phyloP scores from a whole-genome alignment of 2,888 invertebrate genomes.

The Luperina nickerlii region DNA sequence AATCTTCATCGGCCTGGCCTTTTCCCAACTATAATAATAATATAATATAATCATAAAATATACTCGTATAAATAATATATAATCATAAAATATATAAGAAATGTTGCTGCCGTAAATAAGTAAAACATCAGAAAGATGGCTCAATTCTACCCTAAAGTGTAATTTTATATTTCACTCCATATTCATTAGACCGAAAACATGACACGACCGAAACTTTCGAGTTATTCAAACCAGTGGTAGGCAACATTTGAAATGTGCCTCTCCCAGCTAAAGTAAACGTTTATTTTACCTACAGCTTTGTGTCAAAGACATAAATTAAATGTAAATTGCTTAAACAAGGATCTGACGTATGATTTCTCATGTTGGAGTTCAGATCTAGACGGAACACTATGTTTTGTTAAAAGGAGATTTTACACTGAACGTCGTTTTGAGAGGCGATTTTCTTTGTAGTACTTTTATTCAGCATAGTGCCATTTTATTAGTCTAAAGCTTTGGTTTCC shows the following conservation, averaged over 20 bases:
- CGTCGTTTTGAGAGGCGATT: neutral
- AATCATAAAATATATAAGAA: neutral
- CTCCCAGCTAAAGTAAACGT: slow-evolving; percentile 49
- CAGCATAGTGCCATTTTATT: neutral
- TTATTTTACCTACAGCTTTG: slow-evolving; percentile 61
- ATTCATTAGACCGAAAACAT: slow-evolving; percentile 16
- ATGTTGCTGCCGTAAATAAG: neutral
- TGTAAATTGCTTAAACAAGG: slow-evolving; percentile 63
- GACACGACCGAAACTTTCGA: slow-evolving; percentile 16
- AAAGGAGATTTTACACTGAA: slow-evolving; percentile 26
- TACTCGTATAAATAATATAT: no score
- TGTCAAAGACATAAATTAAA: slow-evolving; percentile 63
- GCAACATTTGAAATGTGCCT: slow-evolving; percentile 41
- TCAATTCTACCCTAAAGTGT: neutral
- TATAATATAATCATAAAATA: neutral
- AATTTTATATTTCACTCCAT: slow-evolving; percentile 9
- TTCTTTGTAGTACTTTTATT: neutral
- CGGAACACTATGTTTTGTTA: slow-evolving; percentile 19
- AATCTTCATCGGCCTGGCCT: no score
- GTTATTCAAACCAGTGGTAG: slow-evolving; percentile 56
- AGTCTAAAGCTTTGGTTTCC: neutral
- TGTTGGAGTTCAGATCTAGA: slow-evolving; percentile 34
- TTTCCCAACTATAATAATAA: no score
- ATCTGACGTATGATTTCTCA: slow-evolving; percentile 63
- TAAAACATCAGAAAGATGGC: neutral